Evolutionary conservation across 1,140 invertebrate species (phyloP).

Genomic region (Drosophila pachea): DNA sequence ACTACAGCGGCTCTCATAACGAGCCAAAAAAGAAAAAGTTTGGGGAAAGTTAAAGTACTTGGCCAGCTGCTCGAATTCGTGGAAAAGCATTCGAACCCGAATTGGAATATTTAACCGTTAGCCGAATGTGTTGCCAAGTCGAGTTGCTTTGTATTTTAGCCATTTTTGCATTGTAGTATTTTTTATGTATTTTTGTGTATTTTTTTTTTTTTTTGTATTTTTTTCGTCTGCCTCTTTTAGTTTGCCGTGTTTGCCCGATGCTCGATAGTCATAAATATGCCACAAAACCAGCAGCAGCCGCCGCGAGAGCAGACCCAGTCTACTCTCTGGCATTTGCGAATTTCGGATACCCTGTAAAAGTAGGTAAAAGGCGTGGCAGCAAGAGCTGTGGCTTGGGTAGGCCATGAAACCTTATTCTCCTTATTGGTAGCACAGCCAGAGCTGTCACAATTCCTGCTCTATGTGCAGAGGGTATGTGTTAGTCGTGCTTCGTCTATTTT

Average conservation of each 20-base stretch:
- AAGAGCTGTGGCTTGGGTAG: too few species aligned
- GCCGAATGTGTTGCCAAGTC: conserved; percentile 59
- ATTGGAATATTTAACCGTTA: conserved; percentile 9
- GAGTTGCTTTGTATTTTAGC: conserved; percentile 33
- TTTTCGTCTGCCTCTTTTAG: conserved; percentile 34
- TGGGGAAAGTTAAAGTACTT: conserved; percentile 52
- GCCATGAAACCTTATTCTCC: too few species aligned
- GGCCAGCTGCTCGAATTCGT: conserved; percentile 34
- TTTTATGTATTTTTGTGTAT: conserved; percentile 32
- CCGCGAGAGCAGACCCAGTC: background rate
- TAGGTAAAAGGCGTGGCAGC: too few species aligned
- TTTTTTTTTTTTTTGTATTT: conserved; percentile 16
- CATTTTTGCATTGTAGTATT: conserved; percentile 32
- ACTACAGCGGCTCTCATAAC: conserved; percentile 25
- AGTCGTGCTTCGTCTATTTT: too few species aligned
- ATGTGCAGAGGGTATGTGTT: too few species aligned
- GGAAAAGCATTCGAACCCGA: conserved; percentile 10
- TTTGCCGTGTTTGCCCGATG: conserved; percentile 54
- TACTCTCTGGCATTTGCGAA: too few species aligned
- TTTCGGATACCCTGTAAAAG: too few species aligned
- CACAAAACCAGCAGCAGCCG: conserved; percentile 35
- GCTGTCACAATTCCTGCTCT: too few species aligned
- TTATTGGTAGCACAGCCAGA: too few species aligned
- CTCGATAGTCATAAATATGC: conserved; percentile 64
- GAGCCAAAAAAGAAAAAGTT: conserved; percentile 31